Evolutionary conservation across 2,888 invertebrate genomes (phyloP).

Genomic region (Platycheirus rosarum): DNA sequence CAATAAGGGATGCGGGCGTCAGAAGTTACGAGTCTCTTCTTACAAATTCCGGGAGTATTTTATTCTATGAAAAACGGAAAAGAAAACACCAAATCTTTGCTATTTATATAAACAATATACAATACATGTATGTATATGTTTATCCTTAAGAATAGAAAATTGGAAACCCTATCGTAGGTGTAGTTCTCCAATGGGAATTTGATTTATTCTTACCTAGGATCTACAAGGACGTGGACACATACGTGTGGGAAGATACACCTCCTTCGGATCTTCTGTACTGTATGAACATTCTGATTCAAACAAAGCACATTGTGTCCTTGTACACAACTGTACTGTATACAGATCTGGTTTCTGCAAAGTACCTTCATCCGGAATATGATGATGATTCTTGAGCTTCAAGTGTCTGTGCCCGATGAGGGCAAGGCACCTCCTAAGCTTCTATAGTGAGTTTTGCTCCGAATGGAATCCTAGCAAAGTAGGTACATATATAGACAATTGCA

Average conservation of each 20-base stretch:
- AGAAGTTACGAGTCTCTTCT: constrained; percentile 12
- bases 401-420: constrained; percentile 48
- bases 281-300: constrained; percentile 23
- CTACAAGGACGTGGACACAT: background rate
- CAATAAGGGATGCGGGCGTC: constrained; percentile 13
- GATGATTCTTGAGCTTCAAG: constrained; percentile 60
- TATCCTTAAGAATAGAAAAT: constrained; percentile 44
- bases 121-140: constrained; percentile 1
- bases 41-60: constrained; percentile 12
- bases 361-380: constrained; percentile 47
- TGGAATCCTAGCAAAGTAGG: constrained; percentile 19
- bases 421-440: constrained; percentile 1
- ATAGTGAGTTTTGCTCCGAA: constrained; percentile 10
- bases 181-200: constrained; percentile 41
- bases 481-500: constrained; percentile 27
- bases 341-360: constrained; percentile 34
- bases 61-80: background rate
- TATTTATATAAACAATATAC: background rate
- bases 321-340: constrained; percentile 11
- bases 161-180: constrained; percentile 30
- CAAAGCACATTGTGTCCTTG: constrained; percentile 35
- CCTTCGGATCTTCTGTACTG: background rate
- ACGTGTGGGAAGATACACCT: background rate
- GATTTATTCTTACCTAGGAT: constrained; percentile 42
- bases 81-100: constrained; percentile 12